phyloP scores from a whole-genome alignment of 2,888 invertebrate species.

The Noctua comes region DNA sequence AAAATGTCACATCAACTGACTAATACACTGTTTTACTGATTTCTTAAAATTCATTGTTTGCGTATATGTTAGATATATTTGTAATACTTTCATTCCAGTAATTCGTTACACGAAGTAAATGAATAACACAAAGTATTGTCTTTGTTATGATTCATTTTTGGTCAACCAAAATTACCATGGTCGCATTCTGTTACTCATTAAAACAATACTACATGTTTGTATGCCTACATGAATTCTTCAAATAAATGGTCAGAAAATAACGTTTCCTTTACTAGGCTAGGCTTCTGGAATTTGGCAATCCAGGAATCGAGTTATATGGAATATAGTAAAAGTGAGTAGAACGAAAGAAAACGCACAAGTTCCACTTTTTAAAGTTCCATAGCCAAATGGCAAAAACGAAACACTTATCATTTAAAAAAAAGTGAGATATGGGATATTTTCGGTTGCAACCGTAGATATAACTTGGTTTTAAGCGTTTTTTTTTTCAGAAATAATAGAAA shows the following conservation, averaged over 20 bases:
- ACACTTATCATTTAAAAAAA: no score
- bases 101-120: neutral
- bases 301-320: neutral
- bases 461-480: no score
- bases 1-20: neutral
- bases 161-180: constrained; percentile 14
- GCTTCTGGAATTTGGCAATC: neutral
- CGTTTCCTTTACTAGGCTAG: neutral
- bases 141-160: constrained; percentile 18
- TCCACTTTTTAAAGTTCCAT: no score
- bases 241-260: neutral
- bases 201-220: neutral
- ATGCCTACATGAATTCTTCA: neutral
- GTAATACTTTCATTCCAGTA: constrained; percentile 19
- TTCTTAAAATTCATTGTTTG: constrained; percentile 15
- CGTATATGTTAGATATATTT: neutral
- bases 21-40: neutral
- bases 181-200: constrained; percentile 1
- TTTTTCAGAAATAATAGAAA: no score
- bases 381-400: no score
- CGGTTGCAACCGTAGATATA: no score
- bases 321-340: neutral
- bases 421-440: no score
- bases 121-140: constrained; percentile 7
- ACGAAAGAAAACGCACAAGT: no score